A percentile compares a stretch with the other conserved stretches of the same genome.
Evolutionary conservation across 2,113 vertebrate species (phyloP).

Genomic region (Halichoeres trimaculatus): DNA sequence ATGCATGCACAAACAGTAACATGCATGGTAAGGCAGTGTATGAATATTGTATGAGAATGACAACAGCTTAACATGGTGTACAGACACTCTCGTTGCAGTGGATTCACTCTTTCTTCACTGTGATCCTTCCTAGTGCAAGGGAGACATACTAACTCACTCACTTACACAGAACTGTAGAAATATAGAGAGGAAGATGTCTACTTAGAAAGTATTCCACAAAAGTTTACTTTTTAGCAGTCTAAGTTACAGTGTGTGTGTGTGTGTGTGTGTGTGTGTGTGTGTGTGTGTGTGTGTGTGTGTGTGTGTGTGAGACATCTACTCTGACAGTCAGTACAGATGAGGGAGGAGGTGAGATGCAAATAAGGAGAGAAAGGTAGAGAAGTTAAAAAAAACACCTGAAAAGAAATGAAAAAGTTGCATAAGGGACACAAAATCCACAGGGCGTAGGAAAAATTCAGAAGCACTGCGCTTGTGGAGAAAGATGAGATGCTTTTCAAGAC

Average conservation of each 20-base stretch:
- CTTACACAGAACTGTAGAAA: conserved; percentile 11
- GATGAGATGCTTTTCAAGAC: conserved; percentile 35
- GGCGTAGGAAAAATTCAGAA: conserved; percentile 32
- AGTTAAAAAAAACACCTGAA: conserved; percentile 9
- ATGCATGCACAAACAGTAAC: conserved; percentile 23
- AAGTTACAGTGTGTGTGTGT: background rate
- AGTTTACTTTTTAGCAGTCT: conserved; percentile 13
- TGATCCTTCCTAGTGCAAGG: background rate
- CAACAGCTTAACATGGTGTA: conserved; percentile 26
- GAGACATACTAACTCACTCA: background rate
- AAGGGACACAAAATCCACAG: conserved; percentile 40
- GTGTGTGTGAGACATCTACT: conserved; percentile 5
- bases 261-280: too few relatives aligned
- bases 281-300: too few relatives aligned
- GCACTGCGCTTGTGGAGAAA: conserved; percentile 20
- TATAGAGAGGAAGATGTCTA: background rate
- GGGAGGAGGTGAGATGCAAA: conserved; percentile 21
- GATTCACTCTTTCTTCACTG: conserved; percentile 29
- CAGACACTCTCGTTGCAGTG: conserved; percentile 47
- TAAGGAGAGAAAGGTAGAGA: conserved; percentile 10
- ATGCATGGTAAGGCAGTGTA: conserved; percentile 20
- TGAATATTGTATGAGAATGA: conserved; percentile 65
- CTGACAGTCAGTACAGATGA: conserved; percentile 8
- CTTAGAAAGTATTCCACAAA: conserved; percentile 9
- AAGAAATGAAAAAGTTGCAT: conserved; percentile 20